Conservation (phyloP, 2,888 invertebrate genomes). For the Hoplodrina ambigua region DNA sequence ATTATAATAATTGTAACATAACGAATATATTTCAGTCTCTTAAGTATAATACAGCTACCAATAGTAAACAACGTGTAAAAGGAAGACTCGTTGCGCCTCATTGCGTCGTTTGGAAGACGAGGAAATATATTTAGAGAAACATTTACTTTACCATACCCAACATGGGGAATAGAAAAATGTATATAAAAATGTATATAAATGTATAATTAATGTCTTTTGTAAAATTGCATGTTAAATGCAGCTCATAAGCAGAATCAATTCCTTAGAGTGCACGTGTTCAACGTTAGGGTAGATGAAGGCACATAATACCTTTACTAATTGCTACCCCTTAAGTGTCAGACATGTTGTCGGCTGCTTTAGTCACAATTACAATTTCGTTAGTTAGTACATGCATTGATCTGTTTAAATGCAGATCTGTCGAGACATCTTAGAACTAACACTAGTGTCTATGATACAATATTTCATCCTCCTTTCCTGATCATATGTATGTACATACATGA, state of each 20-base stretch:
- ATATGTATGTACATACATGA: too few relatives aligned
- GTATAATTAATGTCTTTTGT: slow-evolving; percentile 15
- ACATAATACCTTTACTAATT: background rate
- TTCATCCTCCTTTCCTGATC: too few relatives aligned
- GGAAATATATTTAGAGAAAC: slow-evolving; percentile 9
- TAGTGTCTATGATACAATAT: background rate
- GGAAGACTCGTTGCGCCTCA: slow-evolving; percentile 50
- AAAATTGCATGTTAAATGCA: slow-evolving; percentile 15
- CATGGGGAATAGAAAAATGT: background rate
- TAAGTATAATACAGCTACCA: slow-evolving; percentile 62
- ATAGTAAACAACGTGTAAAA: slow-evolving; percentile 42
- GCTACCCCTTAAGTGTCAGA: background rate
- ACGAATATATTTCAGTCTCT: slow-evolving; percentile 67
- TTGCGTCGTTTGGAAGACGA: slow-evolving; percentile 58
- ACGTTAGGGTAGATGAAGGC: background rate
- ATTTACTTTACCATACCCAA: slow-evolving; percentile 14
- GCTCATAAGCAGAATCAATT: background rate
- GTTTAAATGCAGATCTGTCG: slow-evolving; percentile 28
- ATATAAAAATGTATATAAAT: background rate
- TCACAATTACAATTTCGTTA: background rate
- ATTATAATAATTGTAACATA: slow-evolving; percentile 35
- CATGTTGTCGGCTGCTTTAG: too few relatives aligned
- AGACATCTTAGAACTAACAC: slow-evolving; percentile 9
- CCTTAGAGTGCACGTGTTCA: background rate
- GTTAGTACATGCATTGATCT: background rate